Evolutionary conservation across 1,140 invertebrate species (phyloP), one percentile per base, ranked within the genome.

Genomic region (Bicyclus anynana): DNA sequence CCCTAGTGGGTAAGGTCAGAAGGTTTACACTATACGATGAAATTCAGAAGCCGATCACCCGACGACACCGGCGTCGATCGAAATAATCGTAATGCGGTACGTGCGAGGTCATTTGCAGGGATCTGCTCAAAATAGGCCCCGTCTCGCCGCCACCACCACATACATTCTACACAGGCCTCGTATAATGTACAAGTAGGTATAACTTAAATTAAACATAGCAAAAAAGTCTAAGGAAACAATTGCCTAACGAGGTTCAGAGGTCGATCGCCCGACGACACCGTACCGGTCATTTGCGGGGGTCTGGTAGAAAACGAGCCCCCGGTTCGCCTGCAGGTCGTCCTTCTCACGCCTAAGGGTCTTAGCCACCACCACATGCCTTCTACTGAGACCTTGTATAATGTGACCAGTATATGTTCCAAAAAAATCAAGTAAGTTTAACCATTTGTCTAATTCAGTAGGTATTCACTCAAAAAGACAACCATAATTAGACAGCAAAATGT

Each of bases 341-440:
- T 61, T 6, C 80, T 63, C 0, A 85, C 77, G 20, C 72, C 81
- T 12, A 83, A 47, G 17, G 81, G 80, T 38, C 83, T 57, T 23
- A 72, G 67, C 80, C 83, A 81, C 79, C 80, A 86, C 79, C 83
- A 86, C 37, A 77, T 57, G 46, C 81, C 67, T 73, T 81, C 64
- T 44, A 65, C 53, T n/a, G 73, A 67, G 14, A 73, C 69, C 29
- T 70, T 70, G 47, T 80, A 74, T n/a, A n/a, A n/a, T n/a, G n/a
- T n/a, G n/a, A n/a, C n/a, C n/a, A n/a, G n/a, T n/a, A n/a, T n/a
- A n/a, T n/a, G n/a, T n/a, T n/a, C n/a, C n/a, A n/a, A n/a, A n/a
- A n/a, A n/a, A n/a, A n/a, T n/a, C n/a, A n/a, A n/a, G n/a, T n/a
- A n/a, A n/a, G n/a, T n/a, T n/a, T n/a, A n/a, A n/a, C n/a, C n/a